phyloP scores from a whole-genome alignment of 2,113 vertebrate species.

The Callopanchax toddi region DNA sequence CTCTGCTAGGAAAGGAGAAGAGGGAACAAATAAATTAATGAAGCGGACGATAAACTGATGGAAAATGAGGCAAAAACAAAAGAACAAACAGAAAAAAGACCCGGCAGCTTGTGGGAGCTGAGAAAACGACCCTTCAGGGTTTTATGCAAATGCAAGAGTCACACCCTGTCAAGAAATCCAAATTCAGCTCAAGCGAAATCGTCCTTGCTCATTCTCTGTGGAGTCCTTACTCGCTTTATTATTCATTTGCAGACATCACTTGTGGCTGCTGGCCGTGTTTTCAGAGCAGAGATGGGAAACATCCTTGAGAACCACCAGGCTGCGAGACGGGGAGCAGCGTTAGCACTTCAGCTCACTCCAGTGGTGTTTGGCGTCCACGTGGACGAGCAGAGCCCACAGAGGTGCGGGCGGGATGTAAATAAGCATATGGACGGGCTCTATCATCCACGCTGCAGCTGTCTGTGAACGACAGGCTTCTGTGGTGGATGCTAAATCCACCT shows the following conservation, averaged over 20 bases:
- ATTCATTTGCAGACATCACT: conserved; percentile 56
- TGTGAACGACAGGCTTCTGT: conserved; percentile 30
- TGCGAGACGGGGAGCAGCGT: conserved; percentile 26
- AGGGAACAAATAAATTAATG: not conserved
- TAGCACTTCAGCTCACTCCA: conserved; percentile 44
- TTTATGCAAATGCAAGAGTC: conserved; percentile 52
- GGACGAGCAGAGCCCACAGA: conserved; percentile 28
- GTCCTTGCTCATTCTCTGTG: conserved; percentile 32
- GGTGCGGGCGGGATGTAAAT: conserved; percentile 22
- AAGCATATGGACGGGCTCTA: conserved; percentile 44
- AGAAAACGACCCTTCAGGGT: conserved; percentile 28
- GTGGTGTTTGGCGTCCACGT: conserved; percentile 25
- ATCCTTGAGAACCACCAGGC: conserved; percentile 38
- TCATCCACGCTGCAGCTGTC: conserved; percentile 56
- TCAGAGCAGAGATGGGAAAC: conserved; percentile 21
- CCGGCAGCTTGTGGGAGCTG: conserved; percentile 31
- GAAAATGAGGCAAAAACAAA: not conserved
- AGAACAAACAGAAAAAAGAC: not conserved
- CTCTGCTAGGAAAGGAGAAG: not conserved
- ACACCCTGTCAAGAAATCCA: conserved; percentile 42
- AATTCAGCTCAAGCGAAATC: conserved; percentile 24
- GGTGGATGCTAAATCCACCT: conserved; percentile 48
- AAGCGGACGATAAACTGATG: conserved; percentile 10
- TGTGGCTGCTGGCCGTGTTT: conserved; percentile 50
- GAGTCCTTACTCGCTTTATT: conserved; percentile 54